These are phyloP conservation scores for Megaleporinus macrocephalus DNA, from an alignment of 2,113 vertebrate genomes.

Conservation along the genomic window DNA sequence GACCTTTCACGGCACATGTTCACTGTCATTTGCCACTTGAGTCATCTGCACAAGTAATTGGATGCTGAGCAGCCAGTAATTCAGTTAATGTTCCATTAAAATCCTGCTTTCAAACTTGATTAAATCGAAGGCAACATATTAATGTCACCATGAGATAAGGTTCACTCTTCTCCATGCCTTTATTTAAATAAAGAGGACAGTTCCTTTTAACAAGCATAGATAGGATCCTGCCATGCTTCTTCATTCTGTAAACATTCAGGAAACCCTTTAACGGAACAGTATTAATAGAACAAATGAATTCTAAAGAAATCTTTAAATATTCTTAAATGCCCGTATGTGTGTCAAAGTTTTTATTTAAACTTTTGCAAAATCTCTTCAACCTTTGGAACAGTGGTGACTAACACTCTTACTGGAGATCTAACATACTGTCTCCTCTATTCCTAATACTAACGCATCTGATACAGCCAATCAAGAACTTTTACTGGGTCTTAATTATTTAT, in stretches of 20 bases:
- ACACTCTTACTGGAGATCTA: too few relatives aligned
- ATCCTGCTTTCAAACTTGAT: slow-evolving; percentile 45
- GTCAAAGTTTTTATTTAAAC: too few relatives aligned
- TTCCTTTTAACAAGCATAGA: neutral
- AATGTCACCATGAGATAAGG: slow-evolving; percentile 27
- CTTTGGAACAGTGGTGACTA: too few relatives aligned
- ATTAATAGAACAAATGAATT: too few relatives aligned
- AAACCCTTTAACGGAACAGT: neutral
- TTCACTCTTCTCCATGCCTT: slow-evolving; percentile 25
- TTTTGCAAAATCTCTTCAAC: too few relatives aligned
- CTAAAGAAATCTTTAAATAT: too few relatives aligned
- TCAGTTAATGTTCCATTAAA: slow-evolving; percentile 50
- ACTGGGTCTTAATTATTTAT: too few relatives aligned
- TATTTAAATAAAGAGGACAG: slow-evolving; percentile 19
- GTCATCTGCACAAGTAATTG: slow-evolving; percentile 27
- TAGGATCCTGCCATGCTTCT: neutral
- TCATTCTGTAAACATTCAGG: neutral
- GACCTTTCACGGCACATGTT: slow-evolving; percentile 41
- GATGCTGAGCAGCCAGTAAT: slow-evolving; percentile 41
- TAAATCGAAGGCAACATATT: slow-evolving; percentile 37
- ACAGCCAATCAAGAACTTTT: too few relatives aligned
- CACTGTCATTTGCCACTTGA: slow-evolving; percentile 35
- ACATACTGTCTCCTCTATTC: too few relatives aligned
- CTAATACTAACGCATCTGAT: too few relatives aligned
- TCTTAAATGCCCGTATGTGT: too few relatives aligned